A percentile compares a stretch with the other conserved stretches of the same genome.
Evolutionary conservation across 2,888 invertebrate species (phyloP).

Genomic region (Drosophila vallismaia): DNA sequence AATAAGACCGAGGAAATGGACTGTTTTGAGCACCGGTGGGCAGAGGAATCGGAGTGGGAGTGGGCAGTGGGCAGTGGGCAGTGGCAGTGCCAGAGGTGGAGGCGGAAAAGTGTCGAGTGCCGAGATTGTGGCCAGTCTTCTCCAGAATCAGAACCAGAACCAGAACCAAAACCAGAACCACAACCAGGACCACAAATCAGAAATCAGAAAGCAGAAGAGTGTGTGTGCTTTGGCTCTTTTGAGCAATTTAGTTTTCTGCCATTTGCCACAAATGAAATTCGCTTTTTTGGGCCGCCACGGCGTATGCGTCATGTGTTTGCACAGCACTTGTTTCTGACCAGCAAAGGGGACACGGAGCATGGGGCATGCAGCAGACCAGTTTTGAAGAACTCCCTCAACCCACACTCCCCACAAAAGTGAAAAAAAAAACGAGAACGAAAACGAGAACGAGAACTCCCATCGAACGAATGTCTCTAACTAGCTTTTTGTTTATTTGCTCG

Average conservation of each 20-base stretch:
- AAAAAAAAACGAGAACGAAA: background rate
- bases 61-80: no score
- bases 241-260: conserved; percentile 41
- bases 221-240: conserved; percentile 31
- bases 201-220: background rate
- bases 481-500: conserved; percentile 28
- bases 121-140: conserved; percentile 30
- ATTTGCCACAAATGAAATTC: conserved; percentile 74
- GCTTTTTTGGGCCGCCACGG: conserved; percentile 51
- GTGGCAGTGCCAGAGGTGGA: no score
- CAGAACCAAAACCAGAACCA: background rate
- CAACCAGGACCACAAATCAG: background rate
- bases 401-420: conserved; percentile 25
- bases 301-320: conserved; percentile 62
- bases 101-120: conserved; percentile 12
- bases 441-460: background rate
- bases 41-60: no score
- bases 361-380: conserved; percentile 6
- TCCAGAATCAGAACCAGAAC: conserved; percentile 12
- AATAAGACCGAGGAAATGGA: conserved; percentile 43
- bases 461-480: conserved; percentile 8
- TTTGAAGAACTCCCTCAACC: conserved; percentile 26
- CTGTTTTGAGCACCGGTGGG: conserved; percentile 22
- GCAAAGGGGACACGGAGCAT: background rate
- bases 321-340: conserved; percentile 46